Evolutionary conservation across 92 coral and sea anemone species (phyloP).

Genomic region (Blastomussa wellsi): DNA sequence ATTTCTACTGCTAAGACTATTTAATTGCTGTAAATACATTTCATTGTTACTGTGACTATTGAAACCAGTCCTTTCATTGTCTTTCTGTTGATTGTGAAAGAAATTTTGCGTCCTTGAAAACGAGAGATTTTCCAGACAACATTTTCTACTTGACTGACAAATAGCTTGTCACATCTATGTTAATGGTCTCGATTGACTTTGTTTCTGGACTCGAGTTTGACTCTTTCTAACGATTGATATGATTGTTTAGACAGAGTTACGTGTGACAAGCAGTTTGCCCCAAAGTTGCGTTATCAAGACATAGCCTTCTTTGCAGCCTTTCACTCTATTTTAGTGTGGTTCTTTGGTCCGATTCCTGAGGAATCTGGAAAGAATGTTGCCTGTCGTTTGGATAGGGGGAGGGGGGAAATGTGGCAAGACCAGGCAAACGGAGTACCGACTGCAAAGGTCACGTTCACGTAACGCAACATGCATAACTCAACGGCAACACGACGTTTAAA

Average conservation of each 20-base stretch:
- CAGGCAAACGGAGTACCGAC: too few relatives aligned
- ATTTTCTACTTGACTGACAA: background rate
- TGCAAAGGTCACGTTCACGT: background rate
- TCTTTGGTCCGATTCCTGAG: background rate
- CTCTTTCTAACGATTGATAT: background rate
- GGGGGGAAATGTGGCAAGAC: background rate
- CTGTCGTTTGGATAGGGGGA: background rate
- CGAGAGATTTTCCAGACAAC: background rate
- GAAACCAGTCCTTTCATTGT: background rate
- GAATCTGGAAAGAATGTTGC: background rate
- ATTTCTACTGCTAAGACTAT: background rate
- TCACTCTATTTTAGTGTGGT: background rate
- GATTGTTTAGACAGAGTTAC: background rate
- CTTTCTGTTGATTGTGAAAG: background rate
- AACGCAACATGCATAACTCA: too few relatives aligned
- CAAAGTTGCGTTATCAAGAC: background rate
- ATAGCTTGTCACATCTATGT: background rate
- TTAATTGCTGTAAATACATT: conserved; percentile 1
- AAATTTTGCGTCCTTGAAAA: background rate
- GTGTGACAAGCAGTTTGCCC: too few relatives aligned
- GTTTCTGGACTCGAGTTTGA: background rate
- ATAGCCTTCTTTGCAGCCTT: background rate
- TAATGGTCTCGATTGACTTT: background rate
- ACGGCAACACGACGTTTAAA: background rate
- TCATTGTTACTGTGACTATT: background rate